These are phyloP conservation scores for Poecile atricapillus DNA, from an alignment of 2,113 vertebrate species.

Conservation along the genomic window DNA sequence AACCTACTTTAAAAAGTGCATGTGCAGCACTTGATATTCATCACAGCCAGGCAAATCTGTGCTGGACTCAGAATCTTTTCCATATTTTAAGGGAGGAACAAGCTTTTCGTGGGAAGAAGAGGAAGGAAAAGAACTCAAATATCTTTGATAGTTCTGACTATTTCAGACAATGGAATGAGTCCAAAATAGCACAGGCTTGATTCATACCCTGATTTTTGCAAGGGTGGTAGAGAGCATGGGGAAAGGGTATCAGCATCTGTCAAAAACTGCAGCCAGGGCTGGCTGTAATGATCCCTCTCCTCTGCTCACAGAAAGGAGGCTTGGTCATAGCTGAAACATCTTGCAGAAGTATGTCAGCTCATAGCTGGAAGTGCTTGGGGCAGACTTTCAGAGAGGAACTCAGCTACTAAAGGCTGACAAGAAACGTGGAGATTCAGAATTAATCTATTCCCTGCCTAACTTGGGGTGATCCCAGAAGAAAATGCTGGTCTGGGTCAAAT, in stretches of 20 bases:
- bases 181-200: not conserved
- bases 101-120: not conserved
- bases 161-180: not conserved
- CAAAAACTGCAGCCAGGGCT: not conserved
- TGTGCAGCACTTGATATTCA: constrained; percentile 29
- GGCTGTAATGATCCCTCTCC: not conserved
- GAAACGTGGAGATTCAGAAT: not conserved
- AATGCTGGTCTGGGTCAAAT: not conserved
- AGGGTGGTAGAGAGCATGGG: not conserved
- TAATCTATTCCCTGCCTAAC: not conserved
- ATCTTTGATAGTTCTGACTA: not conserved
- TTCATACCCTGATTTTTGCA: not conserved
- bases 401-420: not conserved
- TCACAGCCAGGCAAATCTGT: not conserved
- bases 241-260: not conserved
- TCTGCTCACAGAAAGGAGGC: not conserved
- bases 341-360: not conserved
- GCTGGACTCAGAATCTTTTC: not conserved
- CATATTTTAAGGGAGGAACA: not conserved
- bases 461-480: not conserved
- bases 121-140: not conserved
- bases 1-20: not conserved
- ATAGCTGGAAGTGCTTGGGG: not conserved
- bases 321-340: not conserved
- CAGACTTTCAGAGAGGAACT: not conserved